These are phyloP conservation scores for Choristoneura fumiferana DNA, from an alignment of 1,140 invertebrate species.

Conservation along the genomic window DNA sequence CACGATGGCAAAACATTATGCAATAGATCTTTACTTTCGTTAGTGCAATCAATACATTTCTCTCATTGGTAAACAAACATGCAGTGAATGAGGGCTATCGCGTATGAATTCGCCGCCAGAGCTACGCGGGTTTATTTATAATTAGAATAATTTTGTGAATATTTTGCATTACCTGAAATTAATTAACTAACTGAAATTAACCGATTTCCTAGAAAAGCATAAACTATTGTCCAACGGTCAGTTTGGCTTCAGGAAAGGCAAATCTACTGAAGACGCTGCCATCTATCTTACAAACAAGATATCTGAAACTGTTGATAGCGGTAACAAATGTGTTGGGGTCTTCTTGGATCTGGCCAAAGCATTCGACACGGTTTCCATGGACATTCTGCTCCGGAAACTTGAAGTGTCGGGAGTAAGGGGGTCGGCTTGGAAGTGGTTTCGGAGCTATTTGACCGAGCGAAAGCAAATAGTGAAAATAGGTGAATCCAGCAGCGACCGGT, in stretches of 20 bases:
- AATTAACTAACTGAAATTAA: too few relatives aligned
- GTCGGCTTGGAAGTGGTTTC: neutral
- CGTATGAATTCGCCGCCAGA: too few relatives aligned
- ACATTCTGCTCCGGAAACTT: too few relatives aligned
- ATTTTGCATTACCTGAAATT: too few relatives aligned
- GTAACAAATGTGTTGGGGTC: neutral
- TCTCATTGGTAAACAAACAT: too few relatives aligned
- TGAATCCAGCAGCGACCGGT: neutral
- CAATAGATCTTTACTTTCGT: too few relatives aligned
- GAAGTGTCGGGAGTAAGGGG: neutral
- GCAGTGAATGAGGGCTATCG: too few relatives aligned
- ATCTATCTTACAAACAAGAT: neutral
- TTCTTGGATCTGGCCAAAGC: constrained; percentile 15
- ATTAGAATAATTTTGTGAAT: too few relatives aligned
- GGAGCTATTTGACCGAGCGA: neutral
- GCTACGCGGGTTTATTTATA: too few relatives aligned
- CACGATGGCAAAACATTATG: too few relatives aligned
- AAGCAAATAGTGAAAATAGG: neutral
- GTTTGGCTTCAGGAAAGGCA: constrained; percentile 11
- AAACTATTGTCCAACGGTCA: neutral
- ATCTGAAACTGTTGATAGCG: neutral
- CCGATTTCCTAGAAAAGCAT: neutral
- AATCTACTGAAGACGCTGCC: constrained; percentile 7
- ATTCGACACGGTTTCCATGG: too few relatives aligned
- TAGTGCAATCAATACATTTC: too few relatives aligned